A percentile compares a stretch with the other conserved stretches of the same genome.
Evolutionary conservation across 2,888 invertebrate species (phyloP).

Genomic region (Pelosia muscerda): DNA sequence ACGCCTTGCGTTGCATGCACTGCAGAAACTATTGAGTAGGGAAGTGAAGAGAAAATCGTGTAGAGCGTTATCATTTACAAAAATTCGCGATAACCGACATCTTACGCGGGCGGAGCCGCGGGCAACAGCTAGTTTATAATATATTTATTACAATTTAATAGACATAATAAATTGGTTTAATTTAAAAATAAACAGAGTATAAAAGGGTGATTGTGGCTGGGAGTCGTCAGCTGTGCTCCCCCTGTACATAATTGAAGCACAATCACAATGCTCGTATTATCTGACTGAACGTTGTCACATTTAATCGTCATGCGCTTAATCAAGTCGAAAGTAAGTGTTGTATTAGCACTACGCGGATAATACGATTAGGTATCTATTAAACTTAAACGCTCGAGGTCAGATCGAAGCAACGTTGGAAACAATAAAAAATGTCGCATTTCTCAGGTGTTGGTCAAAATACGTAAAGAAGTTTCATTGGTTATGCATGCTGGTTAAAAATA

Average conservation of each 20-base stretch:
- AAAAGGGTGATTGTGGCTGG: conserved; percentile 50
- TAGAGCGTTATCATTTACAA: no score
- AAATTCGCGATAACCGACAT: no score
- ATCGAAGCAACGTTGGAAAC: neutral
- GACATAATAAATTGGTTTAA: conserved; percentile 52
- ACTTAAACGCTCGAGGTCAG: neutral
- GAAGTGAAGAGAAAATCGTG: no score
- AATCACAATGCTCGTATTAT: conserved; percentile 67
- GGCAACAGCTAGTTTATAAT: no score
- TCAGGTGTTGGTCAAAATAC: neutral
- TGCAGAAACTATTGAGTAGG: no score
- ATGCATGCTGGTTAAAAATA: no score
- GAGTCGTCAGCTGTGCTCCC: conserved; percentile 74
- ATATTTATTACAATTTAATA: conserved; percentile 7
- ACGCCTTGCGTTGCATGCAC: no score
- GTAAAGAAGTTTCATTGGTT: no score
- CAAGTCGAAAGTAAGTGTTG: conserved; percentile 67
- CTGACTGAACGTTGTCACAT: conserved; percentile 77
- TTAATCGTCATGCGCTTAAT: conserved; percentile 77
- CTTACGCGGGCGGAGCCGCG: no score
- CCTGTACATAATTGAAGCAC: conserved; percentile 72
- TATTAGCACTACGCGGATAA: conserved; percentile 25
- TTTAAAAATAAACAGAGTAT: conserved; percentile 47
- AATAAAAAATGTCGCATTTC: neutral
- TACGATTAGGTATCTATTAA: neutral